phyloP scores from a whole-genome alignment of 1,140 invertebrate species.

The Dendrolimus punctatus region DNA sequence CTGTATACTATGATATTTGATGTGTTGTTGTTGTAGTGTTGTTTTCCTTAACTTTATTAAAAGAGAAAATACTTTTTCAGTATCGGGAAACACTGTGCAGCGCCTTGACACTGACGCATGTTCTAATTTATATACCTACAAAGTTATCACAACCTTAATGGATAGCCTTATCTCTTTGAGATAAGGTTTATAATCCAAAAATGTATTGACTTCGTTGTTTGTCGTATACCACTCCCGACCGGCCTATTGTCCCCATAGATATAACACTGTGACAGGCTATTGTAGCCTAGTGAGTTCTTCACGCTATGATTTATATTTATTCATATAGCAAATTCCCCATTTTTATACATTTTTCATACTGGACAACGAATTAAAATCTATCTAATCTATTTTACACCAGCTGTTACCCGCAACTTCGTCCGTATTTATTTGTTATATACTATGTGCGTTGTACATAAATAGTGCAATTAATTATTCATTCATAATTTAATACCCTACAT shows the following conservation, averaged over 20 bases:
- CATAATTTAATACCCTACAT: too few relatives aligned
- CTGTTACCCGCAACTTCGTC: too few relatives aligned
- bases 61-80: too few relatives aligned
- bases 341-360: neutral
- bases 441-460: too few relatives aligned
- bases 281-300: constrained; percentile 26
- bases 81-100: constrained; percentile 4
- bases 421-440: too few relatives aligned
- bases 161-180: constrained; percentile 12
- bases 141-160: constrained; percentile 19
- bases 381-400: too few relatives aligned
- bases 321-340: constrained; percentile 16
- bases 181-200: constrained; percentile 26
- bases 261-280: constrained; percentile 37
- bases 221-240: constrained; percentile 31
- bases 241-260: constrained; percentile 45
- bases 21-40: too few relatives aligned
- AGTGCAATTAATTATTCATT: too few relatives aligned
- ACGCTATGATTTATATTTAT: constrained; percentile 32
- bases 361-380: too few relatives aligned
- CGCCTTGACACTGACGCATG: constrained; percentile 54
- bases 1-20: too few relatives aligned
- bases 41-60: too few relatives aligned
- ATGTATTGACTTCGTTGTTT: constrained; percentile 21
- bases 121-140: constrained; percentile 50